Evolutionary conservation across 2,113 vertebrate species (phyloP).

Genomic region (Colius striatus): DNA sequence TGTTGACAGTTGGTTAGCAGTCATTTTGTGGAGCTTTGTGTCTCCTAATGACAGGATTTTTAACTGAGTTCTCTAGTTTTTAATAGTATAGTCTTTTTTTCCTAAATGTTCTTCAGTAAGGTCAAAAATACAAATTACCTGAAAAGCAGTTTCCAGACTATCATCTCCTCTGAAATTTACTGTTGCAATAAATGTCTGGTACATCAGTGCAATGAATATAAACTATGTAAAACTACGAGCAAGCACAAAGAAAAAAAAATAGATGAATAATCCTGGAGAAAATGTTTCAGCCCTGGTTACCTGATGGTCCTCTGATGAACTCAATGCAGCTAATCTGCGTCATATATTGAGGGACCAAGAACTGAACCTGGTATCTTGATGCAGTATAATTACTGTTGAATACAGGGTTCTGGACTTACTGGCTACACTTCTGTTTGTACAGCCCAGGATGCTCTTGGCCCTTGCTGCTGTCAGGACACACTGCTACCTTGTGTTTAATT

Average conservation of each 20-base stretch:
- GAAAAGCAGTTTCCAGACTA: conserved; percentile 12
- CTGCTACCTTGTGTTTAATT: not conserved
- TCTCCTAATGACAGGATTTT: conserved; percentile 55
- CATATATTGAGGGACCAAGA: not conserved
- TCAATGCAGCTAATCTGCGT: not conserved
- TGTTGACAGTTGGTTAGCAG: conserved; percentile 39
- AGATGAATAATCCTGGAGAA: not conserved
- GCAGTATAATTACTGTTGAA: not conserved
- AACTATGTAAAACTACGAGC: conserved; percentile 19
- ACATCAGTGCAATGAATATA: conserved; percentile 55
- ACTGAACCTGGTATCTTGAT: not conserved
- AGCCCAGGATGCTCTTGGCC: not conserved
- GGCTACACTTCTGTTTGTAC: not conserved
- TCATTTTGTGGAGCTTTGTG: conserved; percentile 41
- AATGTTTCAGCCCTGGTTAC: not conserved
- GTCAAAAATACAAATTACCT: conserved; percentile 6
- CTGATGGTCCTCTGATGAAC: not conserved
- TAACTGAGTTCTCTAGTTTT: conserved; percentile 34
- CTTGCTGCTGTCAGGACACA: not conserved
- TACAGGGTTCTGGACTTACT: not conserved
- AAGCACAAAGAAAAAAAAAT: not conserved
- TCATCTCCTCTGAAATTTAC: conserved; percentile 60
- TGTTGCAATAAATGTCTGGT: conserved; percentile 53
- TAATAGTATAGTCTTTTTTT: conserved; percentile 47
- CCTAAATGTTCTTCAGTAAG: conserved; percentile 31